Base-by-base conservation (phyloP, 2,797 vertebrate species). In the Ispidina lecontei region DNA sequence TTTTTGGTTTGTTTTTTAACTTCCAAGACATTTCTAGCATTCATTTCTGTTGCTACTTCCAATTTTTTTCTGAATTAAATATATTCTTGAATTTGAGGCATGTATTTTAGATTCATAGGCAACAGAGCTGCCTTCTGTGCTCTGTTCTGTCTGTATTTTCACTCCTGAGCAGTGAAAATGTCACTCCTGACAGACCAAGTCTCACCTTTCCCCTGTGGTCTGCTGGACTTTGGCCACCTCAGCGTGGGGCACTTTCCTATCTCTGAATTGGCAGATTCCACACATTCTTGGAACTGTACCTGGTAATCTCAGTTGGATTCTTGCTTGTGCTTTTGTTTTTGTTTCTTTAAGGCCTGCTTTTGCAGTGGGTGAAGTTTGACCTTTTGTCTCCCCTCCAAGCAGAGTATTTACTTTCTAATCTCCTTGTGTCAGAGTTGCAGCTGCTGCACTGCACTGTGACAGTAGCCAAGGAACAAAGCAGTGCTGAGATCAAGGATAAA, bases 351-450 rank as follows among this genome's bases (percentile, higher is more conserved):
- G 0, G 1, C 15, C 23, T 73, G 25, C 2, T 74, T 85, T 83
- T 93, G 47, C 49, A 37, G n/a, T 7, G 20, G 13, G 14, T 88
- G 64, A 73, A 65, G 65, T 89, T 58, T 69, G 65, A 87, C 51
- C 39, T 91, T 74, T 77, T 1, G 1, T 85, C 46, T 85, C 58
- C 12, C 51, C 9, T 89, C 56, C 64, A 73, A 56, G 70, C 1
- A 28, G 12, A 63, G 6, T 41, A 33, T 90, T 90, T 92, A 29
- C 49, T 84, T 59, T 10, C 68, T 67, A 18, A 74, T 80, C 65
- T 73, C 51, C 46, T 69, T 77, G 46, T 86, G 62, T 77, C 46
- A 60, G 79, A 89, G n/a, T 51, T 77, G 65, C 69, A 87, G 75
- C 14, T 69, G 65, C 31, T 74, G 65, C 31, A 29, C 35, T 78